Base-by-base conservation (phyloP, 2,888 invertebrate species). In the Galerucella calmariensis region DNA sequence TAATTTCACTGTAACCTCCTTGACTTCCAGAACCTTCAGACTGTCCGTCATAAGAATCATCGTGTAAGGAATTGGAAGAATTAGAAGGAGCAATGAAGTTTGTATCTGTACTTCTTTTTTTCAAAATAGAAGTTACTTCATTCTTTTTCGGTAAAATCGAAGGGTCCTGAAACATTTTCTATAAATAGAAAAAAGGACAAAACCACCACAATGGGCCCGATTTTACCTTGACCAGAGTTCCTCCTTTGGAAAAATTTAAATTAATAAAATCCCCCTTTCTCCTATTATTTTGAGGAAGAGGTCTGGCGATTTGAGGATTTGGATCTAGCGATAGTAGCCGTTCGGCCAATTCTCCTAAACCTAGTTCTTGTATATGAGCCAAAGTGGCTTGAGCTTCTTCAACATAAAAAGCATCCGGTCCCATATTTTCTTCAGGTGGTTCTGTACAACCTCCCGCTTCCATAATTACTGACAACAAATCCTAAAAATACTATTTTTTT, bases 321-420 rank as follows among this genome's bases (percentile, higher is more conserved):
- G 92, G 91, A 84, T 93, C 94, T 0, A 92, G 90, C 0, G 89
- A 85, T 76, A 93, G 89, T 92, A 93, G 93, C 11, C 92, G 90
- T 58, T 91, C 90, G 11, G 94, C 91, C 68, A 95, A 88, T 79
- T 92, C 92, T 76, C 94, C 90, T 24, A 95, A 89, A 4, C 95
- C 95, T 14, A 95, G 91, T 79, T 94, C 93, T 81, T 93, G 92
- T 0, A 95, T 88, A 79, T 95, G 91, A 67, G 93, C 92, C 3
- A 97, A 86, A 2, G 96, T 96, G 77, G 95, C 95, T 85, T 95
- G 94, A 68, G 94, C 96, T 87, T 97, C 97, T 87, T 97, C 96
- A 0, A 97, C 94, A 82, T 96, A 95, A 87, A 96, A 94, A 1
- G 94, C 92, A 75, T 95, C 94, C 0, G 95, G 95, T 0, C 92